Conservation (phyloP, 2,797 vertebrate species). For the Tarsius wallacei region DNA sequence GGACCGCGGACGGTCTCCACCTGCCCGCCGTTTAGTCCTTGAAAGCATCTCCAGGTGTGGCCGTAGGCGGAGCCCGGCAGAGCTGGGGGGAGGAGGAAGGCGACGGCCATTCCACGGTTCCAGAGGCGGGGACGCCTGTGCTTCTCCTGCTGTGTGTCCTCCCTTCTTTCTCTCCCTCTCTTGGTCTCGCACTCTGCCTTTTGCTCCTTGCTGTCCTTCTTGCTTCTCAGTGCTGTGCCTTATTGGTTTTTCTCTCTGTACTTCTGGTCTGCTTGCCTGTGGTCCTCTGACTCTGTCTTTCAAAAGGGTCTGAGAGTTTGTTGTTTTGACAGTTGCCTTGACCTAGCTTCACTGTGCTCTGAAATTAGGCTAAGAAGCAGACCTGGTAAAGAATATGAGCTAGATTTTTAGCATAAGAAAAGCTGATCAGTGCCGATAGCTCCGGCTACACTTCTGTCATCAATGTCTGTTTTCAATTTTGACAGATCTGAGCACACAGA, state of each 20-base stretch:
- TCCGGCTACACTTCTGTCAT: background rate
- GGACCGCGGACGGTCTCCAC: background rate
- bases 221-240: background rate
- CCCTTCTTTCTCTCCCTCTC: background rate
- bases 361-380: background rate
- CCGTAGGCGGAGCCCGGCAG: background rate
- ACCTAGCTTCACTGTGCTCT: background rate
- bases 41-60: background rate
- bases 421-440: background rate
- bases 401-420: background rate
- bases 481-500: conserved; percentile 80
- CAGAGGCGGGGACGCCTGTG: background rate
- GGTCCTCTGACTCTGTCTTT: background rate
- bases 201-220: background rate
- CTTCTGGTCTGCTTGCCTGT: background rate
- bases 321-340: background rate
- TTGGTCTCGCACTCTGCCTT: background rate
- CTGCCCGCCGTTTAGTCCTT: background rate
- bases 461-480: conserved; percentile 88
- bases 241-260: background rate
- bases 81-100: background rate
- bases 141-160: background rate
- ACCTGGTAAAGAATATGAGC: background rate
- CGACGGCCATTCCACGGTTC: background rate
- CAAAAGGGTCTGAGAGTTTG: background rate